These are phyloP conservation scores for Melanotaenia duboulayi DNA, from an alignment of 2,113 vertebrate species.

Conservation along the genomic window DNA sequence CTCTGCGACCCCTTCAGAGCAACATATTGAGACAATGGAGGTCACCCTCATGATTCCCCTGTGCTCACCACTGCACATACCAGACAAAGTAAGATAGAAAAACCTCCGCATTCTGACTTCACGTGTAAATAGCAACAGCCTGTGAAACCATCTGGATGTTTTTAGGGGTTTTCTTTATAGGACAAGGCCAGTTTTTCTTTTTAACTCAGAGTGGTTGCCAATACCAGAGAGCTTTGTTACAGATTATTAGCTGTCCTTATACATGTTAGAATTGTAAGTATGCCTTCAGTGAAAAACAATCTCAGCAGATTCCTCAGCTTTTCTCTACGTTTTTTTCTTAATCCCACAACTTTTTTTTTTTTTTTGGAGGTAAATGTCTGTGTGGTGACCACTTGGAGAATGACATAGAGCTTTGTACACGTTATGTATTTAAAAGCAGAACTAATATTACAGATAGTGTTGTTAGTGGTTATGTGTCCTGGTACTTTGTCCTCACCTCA, in stretches of 20 bases:
- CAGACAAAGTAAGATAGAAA: not conserved
- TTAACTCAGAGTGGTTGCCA: constrained; percentile 10
- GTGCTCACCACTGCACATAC: constrained; percentile 17
- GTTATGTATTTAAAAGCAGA: constrained; percentile 80
- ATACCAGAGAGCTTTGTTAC: constrained; percentile 12
- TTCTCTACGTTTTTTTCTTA: constrained; percentile 13
- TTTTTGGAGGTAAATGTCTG: constrained; percentile 55
- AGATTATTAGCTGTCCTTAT: not conserved
- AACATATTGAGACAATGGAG: not conserved
- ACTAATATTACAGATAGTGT: constrained; percentile 78
- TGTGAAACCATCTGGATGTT: not conserved
- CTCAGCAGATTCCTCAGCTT: not conserved
- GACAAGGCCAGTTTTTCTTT: constrained; percentile 57
- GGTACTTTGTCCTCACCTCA: constrained; percentile 89
- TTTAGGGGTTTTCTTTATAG: constrained; percentile 19
- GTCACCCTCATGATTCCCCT: not conserved
- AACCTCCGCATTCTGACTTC: not conserved
- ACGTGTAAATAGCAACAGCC: constrained; percentile 18
- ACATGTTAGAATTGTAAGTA: constrained; percentile 2
- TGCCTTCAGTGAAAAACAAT: not conserved
- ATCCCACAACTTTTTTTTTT: not conserved
- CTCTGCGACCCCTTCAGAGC: not conserved
- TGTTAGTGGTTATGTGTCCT: constrained; percentile 86
- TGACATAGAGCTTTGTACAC: constrained; percentile 69
- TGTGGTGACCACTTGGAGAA: constrained; percentile 75